A percentile compares a stretch with the other conserved stretches of the same genome.
These are phyloP conservation scores for Heterochromis multidens DNA, from an alignment of 2,113 vertebrate genomes.

Conservation along the genomic window DNA sequence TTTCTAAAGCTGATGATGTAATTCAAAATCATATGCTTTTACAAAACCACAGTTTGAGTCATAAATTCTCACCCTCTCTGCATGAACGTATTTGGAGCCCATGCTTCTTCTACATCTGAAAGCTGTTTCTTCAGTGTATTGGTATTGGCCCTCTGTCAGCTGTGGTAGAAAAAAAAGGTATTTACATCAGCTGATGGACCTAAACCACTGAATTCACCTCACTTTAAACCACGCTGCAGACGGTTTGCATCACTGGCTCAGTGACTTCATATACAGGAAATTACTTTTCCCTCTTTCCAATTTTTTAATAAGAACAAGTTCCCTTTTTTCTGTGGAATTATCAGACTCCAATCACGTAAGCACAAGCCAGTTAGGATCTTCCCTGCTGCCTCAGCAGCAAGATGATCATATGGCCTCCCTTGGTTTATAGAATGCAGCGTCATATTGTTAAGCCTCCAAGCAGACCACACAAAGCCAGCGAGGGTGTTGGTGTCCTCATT, in stretches of 20 bases:
- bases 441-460: slow-evolving; percentile 47
- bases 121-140: neutral
- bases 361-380: slow-evolving; percentile 12
- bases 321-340: neutral
- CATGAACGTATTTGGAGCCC: neutral
- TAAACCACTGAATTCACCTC: neutral
- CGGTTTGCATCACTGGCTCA: neutral
- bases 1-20: neutral
- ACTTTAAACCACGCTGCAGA: neutral
- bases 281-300: neutral
- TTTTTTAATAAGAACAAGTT: neutral
- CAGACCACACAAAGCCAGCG: slow-evolving; percentile 46
- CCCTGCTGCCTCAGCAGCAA: neutral
- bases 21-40: slow-evolving; percentile 14
- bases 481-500: slow-evolving; percentile 61
- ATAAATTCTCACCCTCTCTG: neutral
- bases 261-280: neutral
- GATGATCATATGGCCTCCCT: slow-evolving; percentile 18
- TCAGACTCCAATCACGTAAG: slow-evolving; percentile 19
- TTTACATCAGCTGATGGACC: neutral
- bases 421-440: slow-evolving; percentile 41
- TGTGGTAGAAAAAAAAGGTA: neutral
- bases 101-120: neutral
- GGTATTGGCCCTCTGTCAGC: neutral
- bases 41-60: slow-evolving; percentile 16